phyloP scores from a whole-genome alignment of 2,888 invertebrate genomes.

The Mimas tiliae region DNA sequence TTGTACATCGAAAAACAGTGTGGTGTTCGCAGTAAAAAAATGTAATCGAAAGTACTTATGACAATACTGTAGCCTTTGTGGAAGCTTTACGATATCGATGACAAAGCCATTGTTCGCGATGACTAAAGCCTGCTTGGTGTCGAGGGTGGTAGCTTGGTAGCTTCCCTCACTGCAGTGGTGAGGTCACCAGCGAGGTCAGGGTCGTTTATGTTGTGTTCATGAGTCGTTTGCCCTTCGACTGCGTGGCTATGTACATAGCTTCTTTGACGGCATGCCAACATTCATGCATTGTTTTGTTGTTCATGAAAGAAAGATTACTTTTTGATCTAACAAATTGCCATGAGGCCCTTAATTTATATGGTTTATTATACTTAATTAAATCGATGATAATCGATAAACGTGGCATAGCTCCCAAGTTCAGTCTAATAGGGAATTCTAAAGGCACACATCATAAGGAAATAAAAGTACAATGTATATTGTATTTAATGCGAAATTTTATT shows the following conservation, averaged over 20 bases:
- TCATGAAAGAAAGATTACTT: background rate
- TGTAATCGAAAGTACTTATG: slow-evolving; percentile 32
- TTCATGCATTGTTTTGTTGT: slow-evolving; percentile 29
- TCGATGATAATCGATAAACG: background rate
- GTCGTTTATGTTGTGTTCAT: slow-evolving; percentile 48
- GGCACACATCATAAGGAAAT: background rate
- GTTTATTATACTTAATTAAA: background rate
- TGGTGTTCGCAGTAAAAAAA: slow-evolving; percentile 26
- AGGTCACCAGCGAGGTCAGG: slow-evolving; percentile 61
- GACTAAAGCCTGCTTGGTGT: slow-evolving; percentile 60
- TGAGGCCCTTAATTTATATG: background rate
- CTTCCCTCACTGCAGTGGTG: slow-evolving; percentile 51
- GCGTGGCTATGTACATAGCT: slow-evolving; percentile 30
- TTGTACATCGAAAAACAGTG: slow-evolving; percentile 31
- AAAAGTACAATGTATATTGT: background rate
- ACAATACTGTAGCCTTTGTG: slow-evolving; percentile 55
- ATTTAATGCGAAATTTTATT: no score
- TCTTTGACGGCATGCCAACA: slow-evolving; percentile 40
- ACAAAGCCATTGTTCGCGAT: slow-evolving; percentile 77
- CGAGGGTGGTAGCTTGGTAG: slow-evolving; percentile 62
- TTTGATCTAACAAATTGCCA: background rate
- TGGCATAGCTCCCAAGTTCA: background rate
- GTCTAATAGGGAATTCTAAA: background rate
- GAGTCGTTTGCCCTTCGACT: slow-evolving; percentile 41
- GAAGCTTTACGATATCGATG: slow-evolving; percentile 57